These are phyloP conservation scores for Emys orbicularis DNA, from an alignment of 2,797 vertebrate genomes.

Conservation along the genomic window DNA sequence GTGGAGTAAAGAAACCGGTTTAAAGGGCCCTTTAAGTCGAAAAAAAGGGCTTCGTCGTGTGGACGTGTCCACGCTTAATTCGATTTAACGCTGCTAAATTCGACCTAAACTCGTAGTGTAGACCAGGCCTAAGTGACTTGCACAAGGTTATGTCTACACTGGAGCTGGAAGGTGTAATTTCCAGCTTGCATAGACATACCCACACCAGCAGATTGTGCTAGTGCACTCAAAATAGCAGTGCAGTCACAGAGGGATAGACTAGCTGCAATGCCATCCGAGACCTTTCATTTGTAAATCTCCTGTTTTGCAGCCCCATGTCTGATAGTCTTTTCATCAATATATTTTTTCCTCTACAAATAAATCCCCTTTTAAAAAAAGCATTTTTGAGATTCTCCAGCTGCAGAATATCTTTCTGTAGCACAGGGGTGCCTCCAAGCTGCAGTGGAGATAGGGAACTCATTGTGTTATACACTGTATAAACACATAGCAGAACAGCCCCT, in stretches of 20 bases:
- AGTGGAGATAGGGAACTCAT: conserved; percentile 11
- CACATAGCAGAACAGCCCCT: not conserved
- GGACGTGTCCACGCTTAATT: no score
- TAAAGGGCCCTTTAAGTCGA: no score
- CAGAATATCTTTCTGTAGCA: conserved; percentile 50
- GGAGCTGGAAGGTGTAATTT: not conserved
- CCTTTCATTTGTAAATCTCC: not conserved
- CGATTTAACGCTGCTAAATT: no score
- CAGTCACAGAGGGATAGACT: not conserved
- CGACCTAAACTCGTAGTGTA: no score
- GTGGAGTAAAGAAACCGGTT: no score
- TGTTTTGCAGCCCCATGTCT: conserved; percentile 10
- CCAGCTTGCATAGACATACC: not conserved
- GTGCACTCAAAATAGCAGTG: not conserved
- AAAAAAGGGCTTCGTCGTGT: no score
- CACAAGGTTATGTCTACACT: not conserved
- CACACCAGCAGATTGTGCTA: not conserved
- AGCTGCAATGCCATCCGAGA: not conserved
- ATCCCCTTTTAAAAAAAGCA: not conserved
- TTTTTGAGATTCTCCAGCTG: conserved; percentile 37
- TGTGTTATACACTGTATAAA: not conserved
- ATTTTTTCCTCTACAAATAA: conserved; percentile 37
- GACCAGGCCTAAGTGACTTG: no score
- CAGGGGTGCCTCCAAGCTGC: conserved; percentile 47
- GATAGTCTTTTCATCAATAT: not conserved